Evolutionary conservation across 2,797 vertebrate genomes (phyloP).

Genomic region (Meriones psammophilus): DNA sequence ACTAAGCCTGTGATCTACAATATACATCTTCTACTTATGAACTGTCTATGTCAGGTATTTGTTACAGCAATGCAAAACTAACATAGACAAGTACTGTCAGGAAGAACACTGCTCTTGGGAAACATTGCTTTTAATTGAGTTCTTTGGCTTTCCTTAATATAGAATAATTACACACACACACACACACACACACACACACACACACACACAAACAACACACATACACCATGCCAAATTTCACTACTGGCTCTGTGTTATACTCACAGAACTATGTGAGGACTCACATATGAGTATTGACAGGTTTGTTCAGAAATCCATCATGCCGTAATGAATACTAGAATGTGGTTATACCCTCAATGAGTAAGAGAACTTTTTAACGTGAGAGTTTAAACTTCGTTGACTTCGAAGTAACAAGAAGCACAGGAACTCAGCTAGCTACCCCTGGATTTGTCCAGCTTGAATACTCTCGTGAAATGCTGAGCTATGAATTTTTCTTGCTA

Average conservation of each 20-base stretch:
- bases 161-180: neutral
- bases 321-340: constrained; percentile 69
- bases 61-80: neutral
- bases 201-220: too few relatives aligned
- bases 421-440: constrained; percentile 22
- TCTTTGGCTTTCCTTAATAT: constrained; percentile 53
- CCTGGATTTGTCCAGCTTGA: constrained; percentile 66
- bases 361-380: constrained; percentile 74
- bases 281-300: constrained; percentile 62
- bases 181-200: neutral
- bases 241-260: neutral
- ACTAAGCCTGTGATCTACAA: neutral
- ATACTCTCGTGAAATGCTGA: constrained; percentile 58
- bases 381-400: constrained; percentile 71
- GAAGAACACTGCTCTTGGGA: neutral
- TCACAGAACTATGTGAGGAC: constrained; percentile 42
- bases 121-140: constrained; percentile 28
- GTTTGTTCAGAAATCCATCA: constrained; percentile 63
- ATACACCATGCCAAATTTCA: neutral
- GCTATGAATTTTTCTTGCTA: constrained; percentile 56
- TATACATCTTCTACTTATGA: neutral
- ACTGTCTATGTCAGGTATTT: neutral
- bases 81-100: neutral
- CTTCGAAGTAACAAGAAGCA: constrained; percentile 64
- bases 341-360: constrained; percentile 25